A percentile compares a stretch with the other conserved stretches of the same genome.
phyloP scores from a whole-genome alignment of 1,140 invertebrate genomes.

The Rhyzopertha dominica region DNA sequence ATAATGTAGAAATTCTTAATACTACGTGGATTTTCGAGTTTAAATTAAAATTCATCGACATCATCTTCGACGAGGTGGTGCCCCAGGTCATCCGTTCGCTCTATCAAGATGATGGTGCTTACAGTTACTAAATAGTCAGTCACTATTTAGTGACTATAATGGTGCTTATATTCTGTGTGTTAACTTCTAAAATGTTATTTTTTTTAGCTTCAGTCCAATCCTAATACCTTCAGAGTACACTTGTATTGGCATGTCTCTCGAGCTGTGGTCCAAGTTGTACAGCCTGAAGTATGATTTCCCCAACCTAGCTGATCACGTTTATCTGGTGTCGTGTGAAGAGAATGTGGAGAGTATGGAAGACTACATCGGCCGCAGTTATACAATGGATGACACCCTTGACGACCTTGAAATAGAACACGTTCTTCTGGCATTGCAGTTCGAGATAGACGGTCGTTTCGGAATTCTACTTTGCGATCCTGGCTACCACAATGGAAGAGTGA shows the following conservation, averaged over 20 bases:
- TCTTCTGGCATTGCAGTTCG: conserved; percentile 70
- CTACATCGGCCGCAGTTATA: conserved; percentile 56
- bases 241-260: conserved; percentile 80
- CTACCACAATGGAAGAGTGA: conserved; percentile 79
- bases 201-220: conserved; percentile 61
- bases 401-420: conserved; percentile 85
- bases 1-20: too few relatives aligned
- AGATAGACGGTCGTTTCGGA: conserved; percentile 65
- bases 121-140: too few relatives aligned
- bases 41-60: too few relatives aligned
- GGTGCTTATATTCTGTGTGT: too few relatives aligned
- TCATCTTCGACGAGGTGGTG: too few relatives aligned
- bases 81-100: too few relatives aligned
- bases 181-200: conserved; percentile 3
- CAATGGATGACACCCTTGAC: conserved; percentile 54
- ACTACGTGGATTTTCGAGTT: too few relatives aligned
- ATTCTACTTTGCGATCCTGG: conserved; percentile 81
- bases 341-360: conserved; percentile 63
- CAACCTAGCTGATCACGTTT: conserved; percentile 60
- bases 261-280: conserved; percentile 61
- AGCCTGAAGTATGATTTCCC: conserved; percentile 56
- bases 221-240: conserved; percentile 74
- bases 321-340: conserved; percentile 84
- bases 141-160: too few relatives aligned
- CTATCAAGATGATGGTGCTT: too few relatives aligned